These are phyloP conservation scores for Chloroceryle inda DNA, from an alignment of 2,797 vertebrate genomes.

Conservation along the genomic window DNA sequence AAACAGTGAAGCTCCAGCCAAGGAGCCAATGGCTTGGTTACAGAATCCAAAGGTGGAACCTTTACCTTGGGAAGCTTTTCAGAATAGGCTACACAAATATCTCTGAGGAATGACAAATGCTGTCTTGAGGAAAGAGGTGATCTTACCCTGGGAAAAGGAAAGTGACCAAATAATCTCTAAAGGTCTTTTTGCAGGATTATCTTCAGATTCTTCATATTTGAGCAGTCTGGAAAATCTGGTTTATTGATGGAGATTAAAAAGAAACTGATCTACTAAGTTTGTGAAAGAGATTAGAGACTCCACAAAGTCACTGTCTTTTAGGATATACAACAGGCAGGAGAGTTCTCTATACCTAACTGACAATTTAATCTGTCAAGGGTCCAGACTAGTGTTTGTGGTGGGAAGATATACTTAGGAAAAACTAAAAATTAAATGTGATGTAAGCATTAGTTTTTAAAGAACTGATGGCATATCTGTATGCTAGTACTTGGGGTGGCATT, in stretches of 20 bases:
- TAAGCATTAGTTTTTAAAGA: background rate
- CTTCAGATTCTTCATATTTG: background rate
- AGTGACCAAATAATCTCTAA: background rate
- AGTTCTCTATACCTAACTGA: background rate
- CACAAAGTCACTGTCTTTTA: background rate
- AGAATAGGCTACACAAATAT: background rate
- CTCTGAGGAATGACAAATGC: background rate
- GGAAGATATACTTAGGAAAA: background rate
- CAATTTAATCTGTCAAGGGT: background rate
- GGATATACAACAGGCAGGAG: background rate
- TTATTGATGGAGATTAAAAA: background rate
- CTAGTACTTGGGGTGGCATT: background rate
- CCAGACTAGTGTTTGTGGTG: background rate
- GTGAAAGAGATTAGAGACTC: background rate
- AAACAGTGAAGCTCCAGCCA: background rate
- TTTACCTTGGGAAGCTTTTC: background rate
- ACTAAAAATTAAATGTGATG: background rate
- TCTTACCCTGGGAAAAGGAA: background rate
- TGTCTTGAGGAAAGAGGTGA: background rate
- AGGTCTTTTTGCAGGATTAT: background rate
- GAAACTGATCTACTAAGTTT: background rate
- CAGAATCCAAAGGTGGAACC: background rate
- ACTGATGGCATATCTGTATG: background rate
- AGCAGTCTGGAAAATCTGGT: background rate
- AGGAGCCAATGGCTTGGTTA: background rate